Base-by-base conservation (phyloP, 2,113 vertebrate genomes). In the Rhynchomys soricoides region DNA sequence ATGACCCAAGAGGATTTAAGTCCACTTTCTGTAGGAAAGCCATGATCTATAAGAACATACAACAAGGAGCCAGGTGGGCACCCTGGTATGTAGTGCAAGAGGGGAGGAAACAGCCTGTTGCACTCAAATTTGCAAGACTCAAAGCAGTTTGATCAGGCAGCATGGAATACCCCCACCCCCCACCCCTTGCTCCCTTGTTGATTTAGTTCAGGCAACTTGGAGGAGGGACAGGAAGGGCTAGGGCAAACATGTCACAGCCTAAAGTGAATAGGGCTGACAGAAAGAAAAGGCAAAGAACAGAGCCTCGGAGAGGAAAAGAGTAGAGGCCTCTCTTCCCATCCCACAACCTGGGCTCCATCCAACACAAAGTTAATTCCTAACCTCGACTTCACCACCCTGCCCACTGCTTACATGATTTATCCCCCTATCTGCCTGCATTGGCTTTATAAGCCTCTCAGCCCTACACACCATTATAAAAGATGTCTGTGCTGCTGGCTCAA, bases 281-380 rank as follows among this genome's bases (percentile, higher is more conserved):
- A 97, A 96, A 96, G 97, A 97, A 96, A 95, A 97, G 81, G 96
- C 96, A 83, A 88, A 97, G 97, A 97, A 96, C 95, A 96, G 97
- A 96, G 92, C 90, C 43, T 91, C 91, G 90, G 95, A 96, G 85
- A 96, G 96, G 96, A 96, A 94, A 95, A 86, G 97, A 97, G 95
- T 96, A 98, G 96, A 95, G 93, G 97, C 96, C 97, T 98, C 97
- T 97, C 97, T 98, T 98, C 98, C 94, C 97, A 98, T 98, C 97
- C 98, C 98, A 98, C 98, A 98, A 97, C 95, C 98, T 99, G 98
- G 98, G 98, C 96, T 96, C 87, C 93, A 98, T 98, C 98, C 98
- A 99, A 99, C 95, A 98, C 98, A 98, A 98, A 99, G 98, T 98
- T 98, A 98, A 98, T 98, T 98, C 98, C 98, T 99, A 98, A 98